Conservation (phyloP, 2,113 vertebrate genomes). For the Shinisaurus crocodilurus region DNA sequence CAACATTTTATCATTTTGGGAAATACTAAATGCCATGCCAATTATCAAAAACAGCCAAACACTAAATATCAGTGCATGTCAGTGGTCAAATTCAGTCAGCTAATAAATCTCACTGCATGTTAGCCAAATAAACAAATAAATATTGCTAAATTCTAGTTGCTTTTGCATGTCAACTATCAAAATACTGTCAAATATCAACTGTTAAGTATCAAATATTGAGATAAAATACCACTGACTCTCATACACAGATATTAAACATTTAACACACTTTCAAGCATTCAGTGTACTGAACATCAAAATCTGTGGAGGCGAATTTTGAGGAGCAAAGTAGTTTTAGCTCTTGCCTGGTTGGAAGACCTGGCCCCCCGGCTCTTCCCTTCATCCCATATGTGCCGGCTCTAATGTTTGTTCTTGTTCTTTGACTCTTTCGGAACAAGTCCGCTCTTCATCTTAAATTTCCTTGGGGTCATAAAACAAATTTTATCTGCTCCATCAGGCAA, state of each 20-base stretch:
- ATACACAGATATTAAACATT: background rate
- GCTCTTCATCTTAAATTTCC: conserved; percentile 25
- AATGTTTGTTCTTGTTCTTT: conserved; percentile 21
- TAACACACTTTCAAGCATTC: background rate
- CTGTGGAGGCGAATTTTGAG: background rate
- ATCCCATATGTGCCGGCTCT: background rate
- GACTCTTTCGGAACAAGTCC: conserved; percentile 9
- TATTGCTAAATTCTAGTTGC: background rate
- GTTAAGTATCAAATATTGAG: background rate
- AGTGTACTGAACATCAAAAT: background rate
- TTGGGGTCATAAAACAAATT: conserved; percentile 22
- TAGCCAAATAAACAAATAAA: background rate
- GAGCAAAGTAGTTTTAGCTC: background rate
- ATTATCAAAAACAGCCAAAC: background rate
- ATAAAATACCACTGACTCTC: background rate
- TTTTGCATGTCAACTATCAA: no score
- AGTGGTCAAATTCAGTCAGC: background rate
- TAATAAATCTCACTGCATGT: background rate
- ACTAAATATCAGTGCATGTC: background rate
- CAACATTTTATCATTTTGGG: no score
- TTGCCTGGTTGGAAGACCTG: background rate
- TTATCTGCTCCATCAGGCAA: conserved; percentile 29
- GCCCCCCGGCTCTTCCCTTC: background rate
- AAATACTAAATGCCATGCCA: background rate
- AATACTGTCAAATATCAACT: background rate